Base-by-base conservation (phyloP, 2,888 invertebrate species). In the Polyploca ridens region DNA sequence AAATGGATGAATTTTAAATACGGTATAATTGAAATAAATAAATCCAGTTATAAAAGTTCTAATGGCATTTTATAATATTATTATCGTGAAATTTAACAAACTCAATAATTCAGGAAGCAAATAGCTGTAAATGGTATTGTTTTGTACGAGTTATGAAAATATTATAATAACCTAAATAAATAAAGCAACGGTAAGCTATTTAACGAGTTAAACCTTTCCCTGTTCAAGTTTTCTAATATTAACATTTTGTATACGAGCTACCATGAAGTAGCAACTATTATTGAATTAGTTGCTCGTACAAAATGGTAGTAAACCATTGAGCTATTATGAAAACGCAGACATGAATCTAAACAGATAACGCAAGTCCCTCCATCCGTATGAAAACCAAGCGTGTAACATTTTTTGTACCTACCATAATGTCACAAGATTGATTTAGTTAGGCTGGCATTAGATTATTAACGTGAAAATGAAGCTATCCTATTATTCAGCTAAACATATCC, bases 101-200 rank as follows among this genome's bases (percentile, higher is more conserved):
- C 19, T 54, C 10, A 54, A 54, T 19, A 54, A 54, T n/a, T 19
- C 54, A 19, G 54, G 10, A 54, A 54, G 54, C 16, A 19, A 19
- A 54, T 19, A 19, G 54, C 54, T 54, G 19, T 54, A 54, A 54
- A 54, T 46, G 49, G 27, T 49, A 41, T 62, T 64, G 61, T 58
- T 63, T 64, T 54, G 38, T 33, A 16, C 16, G 46, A 27, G 54
- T 19, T 54, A 54, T 54, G 1, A 54, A 19, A 54, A 54, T 19
- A 54, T n/a, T n/a, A 54, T 54, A 54, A 54, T 19, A 54, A 19
- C 19, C 19, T 54, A 19, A 10, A 54, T 54, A 54, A 54, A 54
- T 54, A 54, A 10, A 46, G n/a, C n/a, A 54, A 54, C 19, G 3
- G 19, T 19, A 19, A 3, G 19, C n/a, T 8, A 54, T 19, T 10